phyloP scores from a whole-genome alignment of 2,797 vertebrate genomes.

The Emys orbicularis region DNA sequence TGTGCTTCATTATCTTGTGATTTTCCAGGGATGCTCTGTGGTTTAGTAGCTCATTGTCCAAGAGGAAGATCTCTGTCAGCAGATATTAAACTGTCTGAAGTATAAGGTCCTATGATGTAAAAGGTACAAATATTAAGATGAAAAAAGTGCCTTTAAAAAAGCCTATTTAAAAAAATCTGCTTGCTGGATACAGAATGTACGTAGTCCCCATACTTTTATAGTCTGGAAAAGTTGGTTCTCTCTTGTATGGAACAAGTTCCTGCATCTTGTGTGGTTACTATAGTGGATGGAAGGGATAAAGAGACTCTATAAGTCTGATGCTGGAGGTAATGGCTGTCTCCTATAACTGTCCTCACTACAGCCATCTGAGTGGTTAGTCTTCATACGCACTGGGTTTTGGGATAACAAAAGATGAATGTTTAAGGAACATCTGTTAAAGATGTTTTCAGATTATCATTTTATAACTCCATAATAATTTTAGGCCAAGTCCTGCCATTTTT shows the following conservation, averaged over 20 bases:
- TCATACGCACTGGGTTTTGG: not conserved
- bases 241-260: not conserved
- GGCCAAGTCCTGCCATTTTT: not conserved
- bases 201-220: not conserved
- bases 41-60: not conserved
- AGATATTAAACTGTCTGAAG: not conserved
- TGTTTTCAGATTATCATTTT: not conserved
- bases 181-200: not conserved
- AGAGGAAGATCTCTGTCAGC: not conserved
- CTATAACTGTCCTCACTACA: not conserved
- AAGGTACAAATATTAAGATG: not conserved
- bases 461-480: not conserved
- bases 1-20: not conserved
- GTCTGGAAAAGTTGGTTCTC: not conserved
- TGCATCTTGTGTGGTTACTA: not conserved
- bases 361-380: not conserved
- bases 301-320: not conserved
- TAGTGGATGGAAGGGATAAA: not conserved
- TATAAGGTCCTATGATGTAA: not conserved
- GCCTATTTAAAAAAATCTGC: not conserved
- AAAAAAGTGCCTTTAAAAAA: not conserved
- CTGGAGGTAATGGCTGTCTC: not conserved
- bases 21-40: not conserved
- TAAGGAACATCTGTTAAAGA: not conserved
- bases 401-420: not conserved